Base-by-base conservation (phyloP, 2,888 invertebrate species). In the Drosophila monieri region DNA sequence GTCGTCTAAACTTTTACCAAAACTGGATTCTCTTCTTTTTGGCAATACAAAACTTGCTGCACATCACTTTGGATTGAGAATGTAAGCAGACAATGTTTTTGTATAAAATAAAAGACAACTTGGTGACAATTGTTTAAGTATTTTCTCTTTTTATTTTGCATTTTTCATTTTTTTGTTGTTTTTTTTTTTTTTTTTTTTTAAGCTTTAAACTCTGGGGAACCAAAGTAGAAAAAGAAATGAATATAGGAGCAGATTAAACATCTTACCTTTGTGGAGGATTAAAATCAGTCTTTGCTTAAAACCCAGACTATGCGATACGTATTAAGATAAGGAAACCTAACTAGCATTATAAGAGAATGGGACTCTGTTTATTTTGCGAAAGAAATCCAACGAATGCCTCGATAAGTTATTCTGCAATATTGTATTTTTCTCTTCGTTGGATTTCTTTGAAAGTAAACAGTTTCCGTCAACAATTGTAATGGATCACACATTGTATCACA, bases 91-190 rank as follows among this genome's bases (percentile, higher is more conserved):
- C 60, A 71, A 62, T 56, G 23, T 68, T 74, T 74, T 80, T 78
- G 78, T 87, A 70, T 84, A 83, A 88, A 88, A 88, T 88, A 88
- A 88, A 88, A 88, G 88, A 88, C 88, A 83, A 83, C 84, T 85
- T 84, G 73, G 74, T 88, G 80, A 71, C 84, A 78, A 88, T 88
- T 88, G 84, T 81, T 84, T 79, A 74, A 84, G 75, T 75, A 78
- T 85, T 87, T 88, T 88, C 59, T 79, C 71, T 69, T 85, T 84
- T 85, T 85, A 80, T 86, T 86, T 86, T 86, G 70, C 66, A 70
- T 79, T 83, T 73, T 71, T 77, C 66, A 72, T 73, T 73, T 69
- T 56, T 37, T 15, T 48, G 43, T 35, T 69, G 60, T 69, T 76
- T 59, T 83, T 72, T 52, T 73, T 78, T 70, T 75, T 46, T 15